Evolutionary conservation across 2,113 vertebrate genomes (phyloP), one percentile per base, ranked within the genome.

Genomic region (Protobothrops mucrosquamatus): DNA sequence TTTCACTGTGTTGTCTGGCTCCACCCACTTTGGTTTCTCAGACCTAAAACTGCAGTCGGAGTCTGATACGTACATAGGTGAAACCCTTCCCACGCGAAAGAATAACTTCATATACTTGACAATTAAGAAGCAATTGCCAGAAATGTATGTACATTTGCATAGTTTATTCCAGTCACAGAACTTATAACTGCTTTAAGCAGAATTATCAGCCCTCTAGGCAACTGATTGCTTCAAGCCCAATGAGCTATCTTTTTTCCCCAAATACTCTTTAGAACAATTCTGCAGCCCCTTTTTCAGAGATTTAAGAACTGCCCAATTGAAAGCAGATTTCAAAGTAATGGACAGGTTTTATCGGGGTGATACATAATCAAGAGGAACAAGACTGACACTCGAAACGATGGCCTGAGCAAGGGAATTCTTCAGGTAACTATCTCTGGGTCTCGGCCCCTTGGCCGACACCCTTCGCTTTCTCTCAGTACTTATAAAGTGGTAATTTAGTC

Each of bases 111-210:
- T 8, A 52, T 18, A 15, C 29, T 48, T 46, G 8, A 26, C 24
- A 69, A 69, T 29, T 52, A 52, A 51, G 51, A 23, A n/a, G 15
- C 59, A 90, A 51, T n/a, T 48, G 51, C 46, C 20, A 51, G 46
- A 90, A 69, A 23, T 23, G 9, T 90, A 64, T 69, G 59, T 69
- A 69, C 26, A 64, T 52, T 69, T 90, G 59, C 89, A 90, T 69
- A 51, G 59, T 90, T 90, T 90, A 90, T 69, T 90, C 59, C 89
- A 51, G 59, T 90, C 89, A 64, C 89, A 90, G 89, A 51, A 69
- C n/a, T 64, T 51, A n/a, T 51, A 22, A 52, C 54, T 52, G 26
- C 57, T 69, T 48, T 39, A 26, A 61, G 56, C 88, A 89, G 88
- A 61, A 56, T 18, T 89, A 46, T 46, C 12, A 61, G 1, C 24